phyloP scores from a whole-genome alignment of 2,113 vertebrate genomes.

The Tragelaphus buxtoni region DNA sequence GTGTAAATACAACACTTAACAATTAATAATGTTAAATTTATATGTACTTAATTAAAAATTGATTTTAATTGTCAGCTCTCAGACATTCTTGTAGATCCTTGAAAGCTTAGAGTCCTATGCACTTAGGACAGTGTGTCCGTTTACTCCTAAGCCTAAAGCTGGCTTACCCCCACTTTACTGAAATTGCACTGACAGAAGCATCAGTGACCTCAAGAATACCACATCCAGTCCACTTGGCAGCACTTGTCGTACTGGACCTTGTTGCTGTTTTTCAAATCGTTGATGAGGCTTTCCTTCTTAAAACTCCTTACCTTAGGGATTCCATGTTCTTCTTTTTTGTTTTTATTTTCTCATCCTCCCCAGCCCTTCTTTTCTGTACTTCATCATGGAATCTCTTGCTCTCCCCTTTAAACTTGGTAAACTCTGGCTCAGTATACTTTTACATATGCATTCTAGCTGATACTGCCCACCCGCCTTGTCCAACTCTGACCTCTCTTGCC shows the following conservation, averaged over 20 bases:
- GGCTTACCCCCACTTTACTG: neutral
- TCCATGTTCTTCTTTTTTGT: neutral
- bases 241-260: neutral
- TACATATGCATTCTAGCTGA: neutral
- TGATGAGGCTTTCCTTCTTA: neutral
- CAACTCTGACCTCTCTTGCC: neutral
- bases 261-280: neutral
- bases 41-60: neutral
- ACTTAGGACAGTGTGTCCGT: neutral
- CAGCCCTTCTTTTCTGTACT: neutral
- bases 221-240: neutral
- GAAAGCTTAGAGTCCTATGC: neutral
- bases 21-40: neutral
- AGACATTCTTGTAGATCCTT: neutral
- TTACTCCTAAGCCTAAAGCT: neutral
- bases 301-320: neutral
- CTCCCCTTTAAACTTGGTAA: neutral
- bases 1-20: neutral
- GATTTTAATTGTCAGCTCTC: neutral
- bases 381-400: neutral
- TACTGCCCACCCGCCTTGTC: neutral
- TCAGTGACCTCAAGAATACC: neutral
- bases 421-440: neutral
- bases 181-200: neutral
- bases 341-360: neutral